Base-by-base conservation (phyloP, 2,888 invertebrate genomes). In the Galerucella calmariensis region DNA sequence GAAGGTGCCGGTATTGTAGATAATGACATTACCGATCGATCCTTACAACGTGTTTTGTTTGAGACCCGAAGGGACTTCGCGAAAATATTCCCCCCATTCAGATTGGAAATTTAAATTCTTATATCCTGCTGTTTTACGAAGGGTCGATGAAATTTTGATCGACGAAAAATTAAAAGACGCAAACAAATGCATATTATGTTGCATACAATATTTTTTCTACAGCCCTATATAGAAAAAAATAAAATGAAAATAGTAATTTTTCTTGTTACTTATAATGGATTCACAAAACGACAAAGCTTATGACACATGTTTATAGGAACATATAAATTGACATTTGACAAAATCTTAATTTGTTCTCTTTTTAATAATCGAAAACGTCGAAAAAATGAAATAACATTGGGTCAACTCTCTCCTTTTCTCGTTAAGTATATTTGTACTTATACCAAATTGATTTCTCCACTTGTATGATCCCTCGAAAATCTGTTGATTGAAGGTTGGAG, bases 1-100 rank as follows among this genome's bases (percentile, higher is more conserved):
- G 79, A 79, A 81, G 80, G 83, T 81, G 82, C 81, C 81, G 82
- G 83, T 82, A 83, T 82, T 82, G 80, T 79, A 81, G 83, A 83
- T 85, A 85, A 85, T 85, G 83, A 81, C 80, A 84, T 85, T 85
- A 85, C 83, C 77, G 80, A 80, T 81, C 81, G 84, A 84, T 82
- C 82, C 82, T 69, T 63, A 76, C 76, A 78, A 78, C 68, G 58
- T 48, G 68, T 71, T 75, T 74, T 75, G 67, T 75, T 73, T 67
- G 77, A 73, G 73, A 56, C 51, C 59, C 62, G 71, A 62, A 63
- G 62, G 67, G 51, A 63, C 66, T 77, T 74, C 66, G 69, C 67
- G 63, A 79, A 78, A 78, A 78, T 79, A 63, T 69, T 66, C 61
- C 59, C 61, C 48, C 53, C 51, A 46, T 69, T 80, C 81, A 80